Evolutionary conservation across 1,140 invertebrate species (phyloP).

Genomic region (Sarcophaga peregrina): DNA sequence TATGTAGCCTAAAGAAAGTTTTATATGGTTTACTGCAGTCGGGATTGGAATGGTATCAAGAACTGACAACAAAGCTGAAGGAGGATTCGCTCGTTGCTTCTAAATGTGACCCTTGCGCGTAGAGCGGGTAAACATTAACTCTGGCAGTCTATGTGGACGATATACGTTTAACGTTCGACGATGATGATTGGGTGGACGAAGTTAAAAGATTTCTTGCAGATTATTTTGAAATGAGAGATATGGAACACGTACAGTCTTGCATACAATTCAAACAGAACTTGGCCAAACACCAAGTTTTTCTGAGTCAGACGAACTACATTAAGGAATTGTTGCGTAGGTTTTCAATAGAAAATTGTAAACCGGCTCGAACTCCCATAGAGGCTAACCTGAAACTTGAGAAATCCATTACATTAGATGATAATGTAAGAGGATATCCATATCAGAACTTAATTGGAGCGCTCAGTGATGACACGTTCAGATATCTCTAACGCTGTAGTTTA

Average conservation of each 20-base stretch:
- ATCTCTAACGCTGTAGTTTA: not conserved
- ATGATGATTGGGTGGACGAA: not conserved
- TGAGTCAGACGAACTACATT: too few species aligned
- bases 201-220: not conserved
- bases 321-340: too few species aligned
- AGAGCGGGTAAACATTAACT: not conserved
- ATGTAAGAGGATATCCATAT: too few species aligned
- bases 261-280: not conserved
- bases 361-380: not conserved
- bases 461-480: not conserved
- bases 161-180: not conserved
- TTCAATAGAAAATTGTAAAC: too few species aligned
- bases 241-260: not conserved
- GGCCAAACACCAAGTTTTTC: too few species aligned
- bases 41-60: conserved; percentile 47
- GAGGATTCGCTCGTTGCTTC: not conserved
- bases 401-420: not conserved
- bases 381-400: not conserved
- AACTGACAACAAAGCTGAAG: not conserved
- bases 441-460: too few species aligned
- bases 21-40: conserved; percentile 68
- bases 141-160: not conserved
- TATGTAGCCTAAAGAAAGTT: conserved; percentile 59
- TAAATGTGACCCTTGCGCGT: not conserved
- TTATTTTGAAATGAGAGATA: not conserved